phyloP scores from a whole-genome alignment of 2,888 invertebrate species.

The Eristalinus aeneus region DNA sequence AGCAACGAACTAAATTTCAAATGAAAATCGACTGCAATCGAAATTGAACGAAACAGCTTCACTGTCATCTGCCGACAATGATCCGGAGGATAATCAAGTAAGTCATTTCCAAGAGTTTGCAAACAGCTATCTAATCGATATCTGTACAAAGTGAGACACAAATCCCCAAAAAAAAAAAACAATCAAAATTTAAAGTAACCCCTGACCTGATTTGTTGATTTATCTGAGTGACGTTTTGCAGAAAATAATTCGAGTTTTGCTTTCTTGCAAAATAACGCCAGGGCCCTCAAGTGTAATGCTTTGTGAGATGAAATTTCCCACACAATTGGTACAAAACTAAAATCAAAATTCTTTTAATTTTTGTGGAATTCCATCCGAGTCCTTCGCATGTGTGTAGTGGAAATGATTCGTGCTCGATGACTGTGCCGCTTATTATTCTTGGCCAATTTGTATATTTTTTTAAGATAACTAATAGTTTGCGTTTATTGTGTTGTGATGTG shows the following conservation, averaged over 20 bases:
- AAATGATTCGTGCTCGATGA: constrained; percentile 22
- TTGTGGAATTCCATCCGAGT: constrained; percentile 7
- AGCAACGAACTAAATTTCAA: constrained; percentile 87
- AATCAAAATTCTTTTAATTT: neutral
- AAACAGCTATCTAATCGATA: constrained; percentile 13
- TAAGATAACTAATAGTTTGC: constrained; percentile 49
- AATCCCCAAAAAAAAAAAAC: neutral
- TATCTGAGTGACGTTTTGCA: constrained; percentile 1
- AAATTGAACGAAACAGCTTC: constrained; percentile 95
- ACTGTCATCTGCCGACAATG: constrained; percentile 93
- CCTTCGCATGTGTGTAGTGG: constrained; percentile 17
- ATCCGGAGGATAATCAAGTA: constrained; percentile 86
- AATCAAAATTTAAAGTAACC: constrained; percentile 27
- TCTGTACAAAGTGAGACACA: constrained; percentile 18
- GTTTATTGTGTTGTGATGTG: constrained; percentile 44
- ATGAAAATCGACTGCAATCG: constrained; percentile 98
- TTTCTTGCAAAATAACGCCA: constrained; percentile 27
- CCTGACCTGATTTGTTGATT: constrained; percentile 5
- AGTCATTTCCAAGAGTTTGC: constrained; percentile 37
- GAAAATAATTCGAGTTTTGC: constrained; percentile 27
- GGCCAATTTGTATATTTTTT: constrained; percentile 3
- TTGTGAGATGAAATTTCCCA: neutral
- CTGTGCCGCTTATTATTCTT: constrained; percentile 34
- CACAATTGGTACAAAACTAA: neutral
- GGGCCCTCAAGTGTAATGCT: constrained; percentile 16